phyloP scores from a whole-genome alignment of 2,797 vertebrate genomes.

The Chaenodraco wilsoni region DNA sequence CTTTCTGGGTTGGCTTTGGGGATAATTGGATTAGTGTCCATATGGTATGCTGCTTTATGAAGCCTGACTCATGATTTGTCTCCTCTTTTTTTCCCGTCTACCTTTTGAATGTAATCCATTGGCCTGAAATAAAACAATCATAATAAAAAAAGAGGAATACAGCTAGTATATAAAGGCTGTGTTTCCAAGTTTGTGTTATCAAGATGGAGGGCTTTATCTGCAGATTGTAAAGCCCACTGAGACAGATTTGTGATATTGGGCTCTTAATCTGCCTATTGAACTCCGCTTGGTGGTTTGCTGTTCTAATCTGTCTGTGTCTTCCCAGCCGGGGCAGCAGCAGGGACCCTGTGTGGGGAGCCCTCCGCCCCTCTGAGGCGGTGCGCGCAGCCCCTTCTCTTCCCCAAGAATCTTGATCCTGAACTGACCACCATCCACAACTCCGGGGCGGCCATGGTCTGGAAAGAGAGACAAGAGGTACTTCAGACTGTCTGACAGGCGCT shows the following conservation, averaged over 20 bases:
- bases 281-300: not conserved
- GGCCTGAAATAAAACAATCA: not conserved
- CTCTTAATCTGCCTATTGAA: not conserved
- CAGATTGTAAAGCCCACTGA: not conserved
- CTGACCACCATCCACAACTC: constrained; percentile 81
- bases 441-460: constrained; percentile 80
- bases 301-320: constrained; percentile 22
- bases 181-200: not conserved
- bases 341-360: constrained; percentile 84
- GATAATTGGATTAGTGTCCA: constrained; percentile 67
- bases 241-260: not conserved
- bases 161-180: not conserved
- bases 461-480: constrained; percentile 71
- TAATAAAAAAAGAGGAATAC: not conserved
- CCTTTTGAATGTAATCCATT: constrained; percentile 10
- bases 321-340: constrained; percentile 77
- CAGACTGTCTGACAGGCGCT: constrained; percentile 10
- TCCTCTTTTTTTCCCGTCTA: constrained; percentile 47
- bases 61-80: constrained; percentile 60
- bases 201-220: not conserved
- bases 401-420: constrained; percentile 79
- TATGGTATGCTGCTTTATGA: constrained; percentile 54
- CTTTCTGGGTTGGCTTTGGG: constrained; percentile 41
- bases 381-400: constrained; percentile 82
- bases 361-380: constrained; percentile 85